Base-by-base conservation (phyloP, 2,888 invertebrate genomes). In the Morinoia aosen region DNA sequence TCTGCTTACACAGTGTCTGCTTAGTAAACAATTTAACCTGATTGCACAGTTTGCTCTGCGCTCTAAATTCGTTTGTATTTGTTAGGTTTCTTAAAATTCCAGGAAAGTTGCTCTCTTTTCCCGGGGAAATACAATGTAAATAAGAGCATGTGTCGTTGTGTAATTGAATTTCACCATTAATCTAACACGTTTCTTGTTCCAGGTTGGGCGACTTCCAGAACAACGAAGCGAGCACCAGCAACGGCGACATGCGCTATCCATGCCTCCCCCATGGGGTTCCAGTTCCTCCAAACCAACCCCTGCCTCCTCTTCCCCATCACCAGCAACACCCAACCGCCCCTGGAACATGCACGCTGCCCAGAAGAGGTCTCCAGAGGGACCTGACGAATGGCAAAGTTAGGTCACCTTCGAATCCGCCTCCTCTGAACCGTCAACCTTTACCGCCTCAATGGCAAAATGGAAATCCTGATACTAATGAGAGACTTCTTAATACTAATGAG, bases 371-470 rank as follows among this genome's bases (percentile, higher is more conserved):
- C 14, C 91, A 88, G 25, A 95, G 96, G 88, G 96, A 95, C 19
- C 94, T 95, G 3, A 95, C 48, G 14, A 48, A 40, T 48, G 90
- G n/a, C 25, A 94, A 96, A 25, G 95, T 95, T 91, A 58, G 96
- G 40, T 96, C 96, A 10, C 96, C 96, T 16, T 96, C 96, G 39
- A 96, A 96, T 64, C 96, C 96, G 25, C 96, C 96, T 16, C 96
- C 96, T 5, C 88, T 95, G 14, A 95, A 96, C 57, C 93, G 96
- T 48, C 96, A 96, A 91, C 96, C 96, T 64, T 96, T 96, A 25
- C 96, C 96, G 19, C 95, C 96, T 95, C 96, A 96, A 64, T 95
- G 96, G 64, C 96, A 40, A 11, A 40, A 10, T 48, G 48, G 57
- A 57, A 57, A 58, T 14, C 16, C 10, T 48, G 1, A 76, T 33